Evolutionary conservation across 1,140 invertebrate genomes (phyloP).

Genomic region (Drosophila dunni): DNA sequence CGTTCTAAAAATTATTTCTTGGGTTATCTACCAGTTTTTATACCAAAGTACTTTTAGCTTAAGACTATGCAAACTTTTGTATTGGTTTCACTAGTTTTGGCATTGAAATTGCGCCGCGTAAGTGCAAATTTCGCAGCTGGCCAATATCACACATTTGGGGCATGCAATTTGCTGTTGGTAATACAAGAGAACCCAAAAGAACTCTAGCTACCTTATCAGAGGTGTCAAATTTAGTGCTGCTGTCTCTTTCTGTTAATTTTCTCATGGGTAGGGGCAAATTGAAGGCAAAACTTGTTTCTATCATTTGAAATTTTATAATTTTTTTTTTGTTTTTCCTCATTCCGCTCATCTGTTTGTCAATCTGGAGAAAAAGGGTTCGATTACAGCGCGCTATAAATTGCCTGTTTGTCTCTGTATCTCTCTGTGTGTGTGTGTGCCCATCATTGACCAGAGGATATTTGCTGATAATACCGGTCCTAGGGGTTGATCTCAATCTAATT

Average conservation of each 20-base stretch:
- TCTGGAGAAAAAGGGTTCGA: slow-evolving; percentile 28
- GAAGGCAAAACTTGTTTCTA: slow-evolving; percentile 41
- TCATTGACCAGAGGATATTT: slow-evolving; percentile 15
- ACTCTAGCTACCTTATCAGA: slow-evolving; percentile 10
- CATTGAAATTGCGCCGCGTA: slow-evolving; percentile 44
- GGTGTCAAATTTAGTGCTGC: slow-evolving; percentile 35
- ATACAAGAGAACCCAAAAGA: not conserved
- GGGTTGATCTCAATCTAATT: slow-evolving; percentile 13
- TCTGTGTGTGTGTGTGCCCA: not conserved
- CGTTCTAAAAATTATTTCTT: not conserved
- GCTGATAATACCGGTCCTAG: slow-evolving; percentile 5
- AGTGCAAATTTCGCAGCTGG: slow-evolving; percentile 39
- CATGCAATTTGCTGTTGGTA: slow-evolving; percentile 29
- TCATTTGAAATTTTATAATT: slow-evolving; percentile 5
- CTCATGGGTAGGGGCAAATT: not conserved
- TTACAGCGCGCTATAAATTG: slow-evolving; percentile 37
- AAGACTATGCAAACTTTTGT: not conserved
- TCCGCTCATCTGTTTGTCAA: not conserved
- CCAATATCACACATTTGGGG: slow-evolving; percentile 49
- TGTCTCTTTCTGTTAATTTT: not conserved
- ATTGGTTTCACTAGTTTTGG: slow-evolving; percentile 26
- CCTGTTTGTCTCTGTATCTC: not conserved
- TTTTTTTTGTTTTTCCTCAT: slow-evolving; percentile 12
- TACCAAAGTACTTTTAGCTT: not conserved
- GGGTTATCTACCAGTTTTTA: not conserved